Evolutionary conservation across 2,888 invertebrate genomes (phyloP).

Genomic region (Drosophila pseudotalamancana): DNA sequence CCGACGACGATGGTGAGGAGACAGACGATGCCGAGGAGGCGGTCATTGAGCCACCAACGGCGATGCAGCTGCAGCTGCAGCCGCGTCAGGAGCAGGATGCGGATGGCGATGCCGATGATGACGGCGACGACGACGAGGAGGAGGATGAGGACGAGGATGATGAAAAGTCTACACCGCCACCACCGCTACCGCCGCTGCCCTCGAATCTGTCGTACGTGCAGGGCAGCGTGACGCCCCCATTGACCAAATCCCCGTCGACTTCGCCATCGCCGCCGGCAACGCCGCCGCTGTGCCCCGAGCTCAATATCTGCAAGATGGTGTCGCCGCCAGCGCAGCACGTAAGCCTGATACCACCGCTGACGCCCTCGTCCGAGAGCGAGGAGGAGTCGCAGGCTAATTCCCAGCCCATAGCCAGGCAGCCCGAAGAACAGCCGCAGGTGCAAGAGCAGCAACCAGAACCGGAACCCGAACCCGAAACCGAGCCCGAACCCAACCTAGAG

Average conservation of each 20-base stretch:
- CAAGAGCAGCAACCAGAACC: not conserved
- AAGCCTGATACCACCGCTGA: constrained; percentile 71
- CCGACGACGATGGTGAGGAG: constrained; percentile 64
- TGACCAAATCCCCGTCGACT: constrained; percentile 80
- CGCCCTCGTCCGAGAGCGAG: constrained; percentile 81
- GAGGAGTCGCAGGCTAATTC: constrained; percentile 81
- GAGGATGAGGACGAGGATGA: constrained; percentile 77
- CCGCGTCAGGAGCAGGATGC: constrained; percentile 42
- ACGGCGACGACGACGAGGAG: constrained; percentile 37
- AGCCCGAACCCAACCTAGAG: not conserved
- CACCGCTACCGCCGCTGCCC: constrained; percentile 82
- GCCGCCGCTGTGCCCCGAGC: constrained; percentile 79
- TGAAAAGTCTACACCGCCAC: constrained; percentile 76
- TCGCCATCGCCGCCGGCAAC: constrained; percentile 83
- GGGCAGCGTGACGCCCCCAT: constrained; percentile 71
- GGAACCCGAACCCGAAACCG: constrained; percentile 13
- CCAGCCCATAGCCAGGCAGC: constrained; percentile 49
- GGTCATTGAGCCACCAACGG: constrained; percentile 33
- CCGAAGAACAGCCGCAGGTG: constrained; percentile 27
- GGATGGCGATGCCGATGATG: constrained; percentile 40
- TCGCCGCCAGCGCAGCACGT: constrained; percentile 79
- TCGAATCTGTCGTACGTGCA: constrained; percentile 81
- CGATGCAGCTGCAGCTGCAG: constrained; percentile 19
- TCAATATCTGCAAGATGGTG: constrained; percentile 68
- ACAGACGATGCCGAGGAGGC: constrained; percentile 65